phyloP scores from a whole-genome alignment of 2,113 vertebrate genomes.

The Anguilla rostrata region DNA sequence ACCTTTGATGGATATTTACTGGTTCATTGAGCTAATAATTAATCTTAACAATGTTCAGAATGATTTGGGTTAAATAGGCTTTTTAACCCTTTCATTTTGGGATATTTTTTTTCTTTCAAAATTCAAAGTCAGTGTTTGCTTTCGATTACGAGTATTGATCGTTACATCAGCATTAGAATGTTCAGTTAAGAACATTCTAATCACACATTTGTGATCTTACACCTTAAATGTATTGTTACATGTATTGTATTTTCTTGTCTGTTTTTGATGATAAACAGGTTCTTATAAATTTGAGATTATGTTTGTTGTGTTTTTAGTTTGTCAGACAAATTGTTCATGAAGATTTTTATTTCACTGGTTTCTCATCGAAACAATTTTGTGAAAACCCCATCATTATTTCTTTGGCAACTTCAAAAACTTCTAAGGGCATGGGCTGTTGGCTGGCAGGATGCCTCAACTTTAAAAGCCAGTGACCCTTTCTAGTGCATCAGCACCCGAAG shows the following conservation, averaged over 20 bases:
- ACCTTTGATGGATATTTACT: background rate
- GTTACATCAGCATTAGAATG: too few species aligned
- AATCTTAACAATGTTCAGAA: background rate
- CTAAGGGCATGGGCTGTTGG: background rate
- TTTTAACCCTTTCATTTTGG: background rate
- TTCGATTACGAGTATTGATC: too few species aligned
- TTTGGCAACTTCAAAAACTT: background rate
- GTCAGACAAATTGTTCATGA: background rate
- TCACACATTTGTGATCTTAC: too few species aligned
- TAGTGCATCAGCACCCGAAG: too few species aligned
- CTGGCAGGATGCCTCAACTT: too few species aligned
- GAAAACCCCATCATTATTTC: background rate
- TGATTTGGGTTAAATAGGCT: background rate
- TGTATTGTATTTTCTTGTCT: background rate
- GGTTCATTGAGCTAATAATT: background rate
- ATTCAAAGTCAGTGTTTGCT: too few species aligned
- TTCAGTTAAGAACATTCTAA: too few species aligned
- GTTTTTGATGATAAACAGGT: background rate
- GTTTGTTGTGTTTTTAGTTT: background rate
- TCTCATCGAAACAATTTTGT: background rate
- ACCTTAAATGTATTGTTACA: too few species aligned
- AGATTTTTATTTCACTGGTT: background rate
- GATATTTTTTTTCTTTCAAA: too few species aligned
- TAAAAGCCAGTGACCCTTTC: too few species aligned
- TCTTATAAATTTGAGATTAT: background rate